Conservation (phyloP, 35 echinoderm and acorn worm species). For the Stichopus chloronotus region DNA sequence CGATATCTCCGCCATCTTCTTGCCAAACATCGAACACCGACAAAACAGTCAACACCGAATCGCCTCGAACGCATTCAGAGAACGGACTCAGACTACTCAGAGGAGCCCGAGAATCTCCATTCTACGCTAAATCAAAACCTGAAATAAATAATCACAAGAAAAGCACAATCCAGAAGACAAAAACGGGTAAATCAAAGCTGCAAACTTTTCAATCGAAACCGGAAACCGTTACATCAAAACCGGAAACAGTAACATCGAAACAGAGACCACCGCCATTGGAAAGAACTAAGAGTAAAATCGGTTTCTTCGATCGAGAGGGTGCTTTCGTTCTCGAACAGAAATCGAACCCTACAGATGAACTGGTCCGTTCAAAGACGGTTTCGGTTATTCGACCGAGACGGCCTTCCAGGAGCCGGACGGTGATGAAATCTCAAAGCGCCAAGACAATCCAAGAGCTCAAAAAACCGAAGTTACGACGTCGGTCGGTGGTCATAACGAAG, state of each 20-base stretch:
- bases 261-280: neutral
- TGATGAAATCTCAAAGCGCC: conserved; percentile 37
- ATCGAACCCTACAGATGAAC: neutral
- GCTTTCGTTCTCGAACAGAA: conserved; percentile 28
- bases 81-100: neutral
- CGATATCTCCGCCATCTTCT: conserved; percentile 23
- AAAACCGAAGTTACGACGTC: conserved; percentile 53
- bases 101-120: conserved; percentile 24
- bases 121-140: conserved; percentile 49
- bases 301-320: conserved; percentile 29
- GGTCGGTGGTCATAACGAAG: conserved; percentile 75
- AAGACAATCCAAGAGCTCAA: conserved; percentile 13
- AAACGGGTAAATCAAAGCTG: too few relatives aligned
- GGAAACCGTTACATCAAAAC: neutral
- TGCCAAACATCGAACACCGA: conserved; percentile 15
- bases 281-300: conserved; percentile 40
- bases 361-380: conserved; percentile 1
- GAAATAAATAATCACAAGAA: conserved; percentile 23
- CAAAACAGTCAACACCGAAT: neutral
- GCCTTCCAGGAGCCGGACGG: neutral
- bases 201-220: neutral
- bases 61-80: neutral
- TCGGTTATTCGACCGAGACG: conserved; percentile 11
- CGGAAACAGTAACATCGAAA: neutral
- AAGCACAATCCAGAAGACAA: neutral